Evolutionary conservation across 2,113 vertebrate genomes (phyloP), one percentile per base, ranked within the genome.

Genomic region (Sylvicapra grimmia): DNA sequence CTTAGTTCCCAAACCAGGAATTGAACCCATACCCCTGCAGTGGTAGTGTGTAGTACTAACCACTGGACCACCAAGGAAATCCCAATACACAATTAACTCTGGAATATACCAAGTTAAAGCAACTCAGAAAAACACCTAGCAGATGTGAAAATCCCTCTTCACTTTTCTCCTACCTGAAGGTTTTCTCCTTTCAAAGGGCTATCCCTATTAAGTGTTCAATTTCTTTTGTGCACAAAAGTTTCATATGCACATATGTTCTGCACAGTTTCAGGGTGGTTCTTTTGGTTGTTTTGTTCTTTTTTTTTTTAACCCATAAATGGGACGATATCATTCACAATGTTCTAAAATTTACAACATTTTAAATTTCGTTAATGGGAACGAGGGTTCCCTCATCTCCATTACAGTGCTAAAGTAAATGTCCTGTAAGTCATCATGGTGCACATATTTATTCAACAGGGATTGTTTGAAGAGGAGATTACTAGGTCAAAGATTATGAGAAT

Each of bases 321-420:
- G 58, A 51, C 89, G 33, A 63, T 79, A 85, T 19, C 29, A 53
- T 89, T 63, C 36, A 27, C 7, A 49, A 25, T 79, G 33, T 93
- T 75, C 29, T 86, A 58, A 58, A 86, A n/a, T 59, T 21, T 90
- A 36, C n/a, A 72, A 36, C 65, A 72, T 72, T 72, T 72, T 3
- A 72, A 72, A 72, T 72, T 36, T 72, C 36, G 9, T 72, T 72
- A 72, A 72, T 72, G 18, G 65, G 18, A 68, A 68, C 9, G 18
- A 68, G 65, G 65, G 65, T 68, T 68, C 65, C 65, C 19, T 36
- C 5, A 0, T 72, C 15, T 47, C 79, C 36, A 8, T 90, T 54
- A 36, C 4, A 49, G 23, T 85, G 31, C 47, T 90, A 11, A 49
- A 61, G 36, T 96, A 86, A 86, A 96, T 61, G 53, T 96, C 61